A percentile compares a stretch with the other conserved stretches of the same genome.
phyloP scores from a whole-genome alignment of 2,113 vertebrate species.

The Crotalus horridus region DNA sequence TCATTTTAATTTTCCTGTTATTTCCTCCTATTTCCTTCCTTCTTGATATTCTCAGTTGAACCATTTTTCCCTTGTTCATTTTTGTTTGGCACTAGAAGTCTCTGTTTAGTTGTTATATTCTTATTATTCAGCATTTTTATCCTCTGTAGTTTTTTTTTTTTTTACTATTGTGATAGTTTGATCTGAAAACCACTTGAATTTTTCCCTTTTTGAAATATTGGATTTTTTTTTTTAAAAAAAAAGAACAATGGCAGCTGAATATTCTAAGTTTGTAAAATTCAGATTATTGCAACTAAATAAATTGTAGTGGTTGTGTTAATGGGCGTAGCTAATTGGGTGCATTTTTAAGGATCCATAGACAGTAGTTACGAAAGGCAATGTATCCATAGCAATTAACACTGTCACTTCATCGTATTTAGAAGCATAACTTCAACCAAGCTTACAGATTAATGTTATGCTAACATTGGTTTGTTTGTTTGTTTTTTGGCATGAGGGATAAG shows the following conservation, averaged over 20 bases:
- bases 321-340: conserved; percentile 3
- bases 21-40: not conserved
- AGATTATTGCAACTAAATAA: not conserved
- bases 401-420: not conserved
- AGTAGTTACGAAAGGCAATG: conserved; percentile 40
- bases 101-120: not conserved
- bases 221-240: not conserved
- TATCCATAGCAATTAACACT: not conserved
- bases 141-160: not conserved
- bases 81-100: not conserved
- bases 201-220: not conserved
- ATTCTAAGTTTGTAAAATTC: not conserved
- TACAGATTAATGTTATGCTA: conserved; percentile 45
- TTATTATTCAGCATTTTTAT: not conserved
- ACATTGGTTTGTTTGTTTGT: not conserved
- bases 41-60: not conserved
- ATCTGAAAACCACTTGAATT: not conserved
- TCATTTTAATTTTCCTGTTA: not conserved
- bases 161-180: not conserved
- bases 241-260: not conserved
- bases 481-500: conserved; percentile 37
- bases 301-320: not conserved
- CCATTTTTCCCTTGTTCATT: not conserved
- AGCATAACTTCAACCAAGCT: conserved; percentile 30
- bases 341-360: not conserved